phyloP scores from a whole-genome alignment of 2,888 invertebrate species.

The Agrilus mali region DNA sequence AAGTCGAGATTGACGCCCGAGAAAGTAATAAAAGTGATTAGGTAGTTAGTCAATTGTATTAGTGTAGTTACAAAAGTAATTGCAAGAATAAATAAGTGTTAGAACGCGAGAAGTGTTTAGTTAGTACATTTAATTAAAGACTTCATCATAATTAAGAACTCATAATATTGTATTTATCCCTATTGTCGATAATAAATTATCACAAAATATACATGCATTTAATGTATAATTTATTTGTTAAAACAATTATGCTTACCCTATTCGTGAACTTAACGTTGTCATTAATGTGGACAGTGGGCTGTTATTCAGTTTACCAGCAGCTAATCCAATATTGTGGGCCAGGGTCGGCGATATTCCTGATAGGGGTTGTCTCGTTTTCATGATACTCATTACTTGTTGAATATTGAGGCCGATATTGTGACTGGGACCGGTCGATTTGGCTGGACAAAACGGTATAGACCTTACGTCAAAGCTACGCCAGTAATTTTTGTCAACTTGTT shows the following conservation, averaged over 20 bases:
- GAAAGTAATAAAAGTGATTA: too few relatives aligned
- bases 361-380: conserved; percentile 26
- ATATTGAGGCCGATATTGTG: conserved; percentile 52
- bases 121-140: too few relatives aligned
- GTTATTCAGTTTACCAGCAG: conserved; percentile 27
- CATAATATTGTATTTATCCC: too few relatives aligned
- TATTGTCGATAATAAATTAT: too few relatives aligned
- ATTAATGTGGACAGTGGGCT: conserved; percentile 26
- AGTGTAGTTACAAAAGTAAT: too few relatives aligned
- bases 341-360: conserved; percentile 32
- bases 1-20: too few relatives aligned
- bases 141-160: too few relatives aligned
- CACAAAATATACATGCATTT: too few relatives aligned
- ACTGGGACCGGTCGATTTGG: conserved; percentile 48
- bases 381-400: conserved; percentile 40
- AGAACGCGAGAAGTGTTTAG: too few relatives aligned
- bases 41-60: too few relatives aligned
- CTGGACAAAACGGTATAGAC: conserved; percentile 49
- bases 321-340: conserved; percentile 32
- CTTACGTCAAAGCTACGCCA: conserved; percentile 34
- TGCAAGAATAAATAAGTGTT: too few relatives aligned
- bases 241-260: conserved; percentile 15
- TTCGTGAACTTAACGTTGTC: conserved; percentile 26
- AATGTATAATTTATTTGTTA: too few relatives aligned
- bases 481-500: conserved; percentile 43